A percentile compares a stretch with the other conserved stretches of the same genome.
phyloP scores from a whole-genome alignment of 2,888 invertebrate genomes.

The Drosophila robusta region DNA sequence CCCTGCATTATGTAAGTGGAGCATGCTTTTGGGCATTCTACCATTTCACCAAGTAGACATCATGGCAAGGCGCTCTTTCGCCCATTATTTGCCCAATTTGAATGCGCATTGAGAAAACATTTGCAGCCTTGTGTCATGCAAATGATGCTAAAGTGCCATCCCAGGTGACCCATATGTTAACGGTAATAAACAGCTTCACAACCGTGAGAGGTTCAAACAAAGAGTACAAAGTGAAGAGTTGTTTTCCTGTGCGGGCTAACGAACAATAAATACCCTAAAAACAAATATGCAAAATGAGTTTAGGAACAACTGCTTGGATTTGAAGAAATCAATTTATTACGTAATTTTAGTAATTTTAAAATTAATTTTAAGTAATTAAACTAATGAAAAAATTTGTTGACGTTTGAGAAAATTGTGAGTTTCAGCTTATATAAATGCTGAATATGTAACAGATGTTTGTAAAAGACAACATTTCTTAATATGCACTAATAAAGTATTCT shows the following conservation, averaged over 20 bases:
- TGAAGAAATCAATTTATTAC: not conserved
- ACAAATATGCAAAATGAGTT: not conserved
- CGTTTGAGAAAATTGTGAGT: no score
- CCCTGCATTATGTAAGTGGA: conserved; percentile 56
- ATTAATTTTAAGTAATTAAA: no score
- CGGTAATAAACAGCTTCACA: conserved; percentile 64
- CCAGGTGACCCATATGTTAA: conserved; percentile 76
- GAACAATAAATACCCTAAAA: conserved; percentile 18
- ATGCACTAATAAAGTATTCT: no score
- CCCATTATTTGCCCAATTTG: conserved; percentile 67
- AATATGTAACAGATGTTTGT: no score
- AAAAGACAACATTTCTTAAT: no score
- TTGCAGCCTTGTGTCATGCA: conserved; percentile 63
- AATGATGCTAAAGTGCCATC: conserved; percentile 67
- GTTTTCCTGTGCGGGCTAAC: not conserved
- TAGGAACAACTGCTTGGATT: not conserved
- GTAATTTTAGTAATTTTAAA: no score
- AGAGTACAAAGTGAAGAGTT: not conserved
- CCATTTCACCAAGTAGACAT: conserved; percentile 12
- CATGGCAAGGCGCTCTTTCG: conserved; percentile 8
- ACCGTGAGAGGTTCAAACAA: conserved; percentile 1
- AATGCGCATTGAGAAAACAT: conserved; percentile 66
- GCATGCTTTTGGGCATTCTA: conserved; percentile 46
- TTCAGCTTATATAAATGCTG: no score
- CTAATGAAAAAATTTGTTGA: no score